These are phyloP conservation scores for Notolabrus celidotus DNA, from an alignment of 2,797 vertebrate genomes.

Conservation along the genomic window DNA sequence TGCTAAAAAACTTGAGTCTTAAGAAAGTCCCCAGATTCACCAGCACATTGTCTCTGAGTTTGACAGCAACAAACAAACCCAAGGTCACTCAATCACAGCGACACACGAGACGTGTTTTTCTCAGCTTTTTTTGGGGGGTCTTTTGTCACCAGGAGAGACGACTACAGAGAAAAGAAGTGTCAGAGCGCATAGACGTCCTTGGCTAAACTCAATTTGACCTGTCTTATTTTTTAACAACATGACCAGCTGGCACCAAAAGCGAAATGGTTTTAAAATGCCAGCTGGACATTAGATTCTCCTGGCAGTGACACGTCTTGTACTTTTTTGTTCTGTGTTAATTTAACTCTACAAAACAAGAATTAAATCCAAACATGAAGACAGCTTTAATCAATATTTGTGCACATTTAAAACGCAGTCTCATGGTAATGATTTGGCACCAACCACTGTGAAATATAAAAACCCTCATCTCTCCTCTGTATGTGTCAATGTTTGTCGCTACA, in stretches of 20 bases:
- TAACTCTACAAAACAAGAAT: slow-evolving; percentile 28
- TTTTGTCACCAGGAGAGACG: slow-evolving; percentile 41
- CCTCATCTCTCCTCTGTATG: slow-evolving; percentile 12
- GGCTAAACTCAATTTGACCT: slow-evolving; percentile 46
- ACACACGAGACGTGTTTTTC: slow-evolving; percentile 36
- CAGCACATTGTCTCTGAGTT: slow-evolving; percentile 47
- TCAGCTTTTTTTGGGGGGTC: slow-evolving; percentile 10
- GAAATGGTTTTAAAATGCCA: slow-evolving; percentile 37
- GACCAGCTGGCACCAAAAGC: slow-evolving; percentile 42
- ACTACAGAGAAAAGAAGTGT: slow-evolving; percentile 48
- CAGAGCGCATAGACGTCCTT: slow-evolving; percentile 50
- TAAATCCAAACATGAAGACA: slow-evolving; percentile 5
- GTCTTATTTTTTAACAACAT: slow-evolving; percentile 34
- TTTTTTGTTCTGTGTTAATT: slow-evolving; percentile 7
- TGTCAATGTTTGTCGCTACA: slow-evolving; percentile 38
- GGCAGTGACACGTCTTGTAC: slow-evolving; percentile 12
- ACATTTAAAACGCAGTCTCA: slow-evolving; percentile 27
- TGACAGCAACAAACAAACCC: slow-evolving; percentile 65
- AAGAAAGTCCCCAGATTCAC: slow-evolving; percentile 52
- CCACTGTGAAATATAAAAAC: not conserved
- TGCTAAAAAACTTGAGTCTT: slow-evolving; percentile 31
- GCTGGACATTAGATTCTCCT: slow-evolving; percentile 33
- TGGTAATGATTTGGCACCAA: slow-evolving; percentile 25
- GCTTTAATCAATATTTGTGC: slow-evolving; percentile 47
- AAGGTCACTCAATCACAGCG: slow-evolving; percentile 65